phyloP scores from a whole-genome alignment of 2,797 vertebrate genomes.

The Uromys caudimaculatus region DNA sequence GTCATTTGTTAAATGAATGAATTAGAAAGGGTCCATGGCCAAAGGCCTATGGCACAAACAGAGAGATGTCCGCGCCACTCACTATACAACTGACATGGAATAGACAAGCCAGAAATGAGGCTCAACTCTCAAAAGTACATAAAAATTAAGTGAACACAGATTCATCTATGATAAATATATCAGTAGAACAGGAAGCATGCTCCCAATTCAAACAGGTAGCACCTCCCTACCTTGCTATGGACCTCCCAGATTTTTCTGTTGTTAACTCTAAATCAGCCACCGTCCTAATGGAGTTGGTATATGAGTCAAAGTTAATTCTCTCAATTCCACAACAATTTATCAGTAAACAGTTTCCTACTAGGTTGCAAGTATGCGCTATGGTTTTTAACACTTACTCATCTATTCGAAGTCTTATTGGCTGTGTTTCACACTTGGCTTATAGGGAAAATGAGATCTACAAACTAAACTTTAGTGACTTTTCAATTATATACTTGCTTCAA shows the following conservation, averaged over 20 bases:
- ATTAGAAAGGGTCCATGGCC: not conserved
- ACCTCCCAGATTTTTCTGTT: not conserved
- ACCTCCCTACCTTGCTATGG: not conserved
- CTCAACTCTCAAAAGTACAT: not conserved
- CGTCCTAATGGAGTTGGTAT: not conserved
- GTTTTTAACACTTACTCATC: not conserved
- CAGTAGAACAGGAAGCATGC: not conserved
- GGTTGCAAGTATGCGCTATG: not conserved
- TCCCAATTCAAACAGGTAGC: not conserved
- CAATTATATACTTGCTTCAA: not conserved
- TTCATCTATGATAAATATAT: not conserved
- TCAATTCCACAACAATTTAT: not conserved
- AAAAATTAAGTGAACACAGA: slow-evolving; percentile 15
- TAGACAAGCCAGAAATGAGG: not conserved
- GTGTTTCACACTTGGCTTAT: not conserved
- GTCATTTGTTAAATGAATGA: slow-evolving; percentile 15
- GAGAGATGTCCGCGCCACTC: not conserved
- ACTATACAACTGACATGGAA: not conserved
- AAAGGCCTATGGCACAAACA: not conserved
- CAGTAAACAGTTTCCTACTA: not conserved
- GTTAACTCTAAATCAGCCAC: not conserved
- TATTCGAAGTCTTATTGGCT: not conserved
- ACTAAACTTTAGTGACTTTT: not conserved
- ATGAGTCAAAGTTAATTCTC: not conserved
- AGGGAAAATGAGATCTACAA: not conserved